A percentile compares a stretch with the other conserved stretches of the same genome.
Evolutionary conservation across 2,797 vertebrate genomes (phyloP).

Genomic region (Falco naumanni): DNA sequence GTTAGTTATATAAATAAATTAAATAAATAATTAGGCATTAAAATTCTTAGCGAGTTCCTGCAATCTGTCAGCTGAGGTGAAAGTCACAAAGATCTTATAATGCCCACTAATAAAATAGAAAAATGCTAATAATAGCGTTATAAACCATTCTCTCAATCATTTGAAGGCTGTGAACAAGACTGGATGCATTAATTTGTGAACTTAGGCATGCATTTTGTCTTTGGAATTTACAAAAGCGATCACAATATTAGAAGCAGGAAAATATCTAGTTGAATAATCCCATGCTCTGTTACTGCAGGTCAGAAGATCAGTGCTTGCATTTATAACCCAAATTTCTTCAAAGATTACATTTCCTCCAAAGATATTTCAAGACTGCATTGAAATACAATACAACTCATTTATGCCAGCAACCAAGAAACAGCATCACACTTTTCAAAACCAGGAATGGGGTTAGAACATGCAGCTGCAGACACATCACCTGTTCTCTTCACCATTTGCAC

Average conservation of each 20-base stretch:
- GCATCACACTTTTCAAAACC: not conserved
- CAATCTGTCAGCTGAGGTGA: not conserved
- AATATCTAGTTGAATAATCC: not conserved
- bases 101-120: slow-evolving; percentile 16
- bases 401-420: not conserved
- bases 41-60: not conserved
- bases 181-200: slow-evolving; percentile 1
- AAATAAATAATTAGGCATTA: not conserved
- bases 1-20: not conserved
- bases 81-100: not conserved
- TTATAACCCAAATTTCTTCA: not conserved
- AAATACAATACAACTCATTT: not conserved
- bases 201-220: not conserved
- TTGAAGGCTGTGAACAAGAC: not conserved
- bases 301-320: not conserved
- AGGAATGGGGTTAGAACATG: not conserved
- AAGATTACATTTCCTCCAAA: not conserved
- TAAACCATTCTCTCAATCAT: not conserved
- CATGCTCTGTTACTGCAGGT: not conserved
- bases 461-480: not conserved
- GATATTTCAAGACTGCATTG: not conserved
- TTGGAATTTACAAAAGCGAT: not conserved
- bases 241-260: not conserved
- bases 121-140: not conserved
- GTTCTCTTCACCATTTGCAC: not conserved